phyloP scores from a whole-genome alignment of 2,888 invertebrate genomes.

The Dryomyza anilis region DNA sequence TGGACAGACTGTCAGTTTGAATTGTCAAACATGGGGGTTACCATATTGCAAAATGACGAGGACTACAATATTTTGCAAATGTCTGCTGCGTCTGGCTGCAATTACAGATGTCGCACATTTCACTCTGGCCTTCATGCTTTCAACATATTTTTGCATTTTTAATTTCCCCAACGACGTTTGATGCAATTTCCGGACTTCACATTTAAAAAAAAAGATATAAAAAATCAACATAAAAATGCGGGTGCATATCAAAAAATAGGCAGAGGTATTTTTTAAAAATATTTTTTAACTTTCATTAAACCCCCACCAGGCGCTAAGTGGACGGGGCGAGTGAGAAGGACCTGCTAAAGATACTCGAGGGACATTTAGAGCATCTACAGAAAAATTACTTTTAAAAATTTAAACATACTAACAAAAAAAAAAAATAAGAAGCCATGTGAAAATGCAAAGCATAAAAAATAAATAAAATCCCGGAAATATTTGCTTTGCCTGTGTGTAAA shows the following conservation, averaged over 20 bases:
- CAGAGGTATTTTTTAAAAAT: too few relatives aligned
- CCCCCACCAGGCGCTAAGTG: too few relatives aligned
- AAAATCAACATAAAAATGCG: conserved; percentile 18
- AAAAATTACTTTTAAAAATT: too few relatives aligned
- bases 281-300: too few relatives aligned
- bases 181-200: conserved; percentile 32
- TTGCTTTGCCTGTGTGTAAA: conserved; percentile 40
- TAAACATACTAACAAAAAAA: too few relatives aligned
- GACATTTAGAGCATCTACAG: background rate
- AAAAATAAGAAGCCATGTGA: too few relatives aligned
- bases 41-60: too few relatives aligned
- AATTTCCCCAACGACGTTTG: conserved; percentile 35
- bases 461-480: conserved; percentile 46
- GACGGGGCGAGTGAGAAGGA: too few relatives aligned
- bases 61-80: too few relatives aligned
- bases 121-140: conserved; percentile 2
- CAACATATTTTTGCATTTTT: conserved; percentile 32
- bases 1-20: too few relatives aligned
- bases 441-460: background rate
- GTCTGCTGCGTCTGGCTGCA: conserved; percentile 12
- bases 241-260: too few relatives aligned
- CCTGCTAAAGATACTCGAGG: background rate
- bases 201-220: conserved; percentile 6
- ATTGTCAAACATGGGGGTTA: too few relatives aligned
- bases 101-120: conserved; percentile 21